Evolutionary conservation across 2,113 vertebrate species (phyloP), one percentile per base, ranked within the genome.

Genomic region (Ascaphus truei): DNA sequence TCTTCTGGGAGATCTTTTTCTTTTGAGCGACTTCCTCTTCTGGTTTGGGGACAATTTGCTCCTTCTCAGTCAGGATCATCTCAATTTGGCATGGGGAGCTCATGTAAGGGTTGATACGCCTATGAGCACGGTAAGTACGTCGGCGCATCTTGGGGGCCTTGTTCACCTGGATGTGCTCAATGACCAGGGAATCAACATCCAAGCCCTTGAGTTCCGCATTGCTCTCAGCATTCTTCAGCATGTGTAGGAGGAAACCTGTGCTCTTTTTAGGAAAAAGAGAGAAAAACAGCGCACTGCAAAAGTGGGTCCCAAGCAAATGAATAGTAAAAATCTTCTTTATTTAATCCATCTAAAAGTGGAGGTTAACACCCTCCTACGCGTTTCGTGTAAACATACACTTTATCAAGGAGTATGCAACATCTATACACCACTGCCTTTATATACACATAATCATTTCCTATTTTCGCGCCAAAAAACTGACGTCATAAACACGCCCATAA

Each of bases 1-100:
- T 98, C 92, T 98, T 98, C 77, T 98, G 96, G 45, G 96, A 98
- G 69, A 98, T 92, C 96, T 98, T 98, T 73, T 98, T 98, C 93
- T 98, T 98, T 62, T 96, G 94, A 52, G 95, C 89, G 1, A 96
- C 93, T 37, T 98, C 96, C 75, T 98, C 96, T 80, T 98, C 96
- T 0, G 96, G 95, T 47, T 98, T 98, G 68, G 96, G 96, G 30
- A 98, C 96, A 2, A 98, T 98, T 74, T 97, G 95, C 57, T 98
- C 96, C 85, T 98, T 98, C 80, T 98, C 96, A 0, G 96, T 98
- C 68, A 98, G 94, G 84, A 98, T 98, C 94, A 97, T 98, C 83
- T 98, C 96, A 1, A 97, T 98, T 82, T 98, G 96, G 84, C 96
- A 98, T 0, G 95, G 96, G 2, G 96, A 98, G 82, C 95, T 98